phyloP scores from a whole-genome alignment of 2,888 invertebrate genomes.

The Alloplasta piceator region DNA sequence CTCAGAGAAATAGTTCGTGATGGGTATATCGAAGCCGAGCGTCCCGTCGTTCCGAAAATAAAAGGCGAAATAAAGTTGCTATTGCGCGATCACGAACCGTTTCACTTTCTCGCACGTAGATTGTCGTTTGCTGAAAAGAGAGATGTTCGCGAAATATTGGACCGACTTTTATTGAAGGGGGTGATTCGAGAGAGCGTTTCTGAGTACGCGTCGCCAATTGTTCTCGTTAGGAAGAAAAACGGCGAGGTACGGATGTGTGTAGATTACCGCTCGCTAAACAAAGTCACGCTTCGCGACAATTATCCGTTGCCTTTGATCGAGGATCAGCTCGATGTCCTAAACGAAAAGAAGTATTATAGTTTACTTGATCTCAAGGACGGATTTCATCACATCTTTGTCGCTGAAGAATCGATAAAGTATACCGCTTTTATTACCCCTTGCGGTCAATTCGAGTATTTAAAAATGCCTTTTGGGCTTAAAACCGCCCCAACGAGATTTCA shows the following conservation, averaged over 20 bases:
- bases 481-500: conserved; percentile 50
- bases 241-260: no score
- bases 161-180: conserved; percentile 53
- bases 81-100: conserved; percentile 54
- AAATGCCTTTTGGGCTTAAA: conserved; percentile 56
- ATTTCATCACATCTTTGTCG: conserved; percentile 42
- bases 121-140: conserved; percentile 58
- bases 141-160: conserved; percentile 57
- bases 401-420: conserved; percentile 51
- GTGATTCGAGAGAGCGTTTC: conserved; percentile 55
- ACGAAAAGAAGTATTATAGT: conserved; percentile 55
- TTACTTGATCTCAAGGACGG: neutral
- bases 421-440: conserved; percentile 60
- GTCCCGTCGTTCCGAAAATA: conserved; percentile 33
- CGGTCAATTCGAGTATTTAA: conserved; percentile 52
- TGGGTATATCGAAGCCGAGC: conserved; percentile 43
- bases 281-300: conserved; percentile 47
- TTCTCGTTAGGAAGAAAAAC: no score
- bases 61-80: conserved; percentile 44
- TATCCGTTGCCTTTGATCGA: conserved; percentile 62
- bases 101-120: conserved; percentile 59
- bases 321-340: conserved; percentile 55
- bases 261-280: conserved; percentile 36
- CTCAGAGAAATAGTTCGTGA: conserved; percentile 41
- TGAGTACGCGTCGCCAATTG: conserved; percentile 1